Percentiles rank a stretch among this genome's conserved stretches.
Conservation (phyloP, 2,888 invertebrate species). For the Chorisops tibialis region DNA sequence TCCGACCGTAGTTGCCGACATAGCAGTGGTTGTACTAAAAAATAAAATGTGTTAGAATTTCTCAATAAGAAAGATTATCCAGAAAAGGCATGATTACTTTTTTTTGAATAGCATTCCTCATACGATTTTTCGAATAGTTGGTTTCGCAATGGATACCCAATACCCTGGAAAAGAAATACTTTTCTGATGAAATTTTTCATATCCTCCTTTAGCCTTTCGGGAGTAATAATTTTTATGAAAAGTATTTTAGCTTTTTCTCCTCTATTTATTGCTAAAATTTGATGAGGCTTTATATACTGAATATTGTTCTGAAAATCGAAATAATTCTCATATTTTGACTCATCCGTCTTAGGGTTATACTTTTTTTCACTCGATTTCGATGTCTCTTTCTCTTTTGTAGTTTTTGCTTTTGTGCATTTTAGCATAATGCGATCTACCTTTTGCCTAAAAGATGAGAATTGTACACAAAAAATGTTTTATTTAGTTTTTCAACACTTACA, state of each 20-base stretch:
- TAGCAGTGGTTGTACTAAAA: conserved; percentile 58
- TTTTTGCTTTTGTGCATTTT: conserved; percentile 57
- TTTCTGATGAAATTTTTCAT: conserved; percentile 57
- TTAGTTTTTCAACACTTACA: no score
- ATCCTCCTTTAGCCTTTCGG: conserved; percentile 61
- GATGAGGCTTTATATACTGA: conserved; percentile 73
- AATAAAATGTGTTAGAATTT: background rate
- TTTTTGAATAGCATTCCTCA: conserved; percentile 61
- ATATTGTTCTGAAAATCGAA: conserved; percentile 67
- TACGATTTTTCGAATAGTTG: conserved; percentile 56
- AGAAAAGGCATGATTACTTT: conserved; percentile 40
- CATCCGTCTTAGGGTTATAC: conserved; percentile 43
- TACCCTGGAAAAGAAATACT: conserved; percentile 51
- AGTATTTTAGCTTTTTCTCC: conserved; percentile 79
- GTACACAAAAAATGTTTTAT: no score
- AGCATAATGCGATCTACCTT: conserved; percentile 58
- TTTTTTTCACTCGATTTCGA: conserved; percentile 38
- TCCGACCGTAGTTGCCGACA: conserved; percentile 68
- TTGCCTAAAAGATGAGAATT: conserved; percentile 56
- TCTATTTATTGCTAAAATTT: conserved; percentile 83
- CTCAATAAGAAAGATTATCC: background rate
- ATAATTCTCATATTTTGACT: conserved; percentile 74
- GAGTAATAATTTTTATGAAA: conserved; percentile 71
- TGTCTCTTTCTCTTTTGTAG: conserved; percentile 39
- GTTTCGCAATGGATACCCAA: conserved; percentile 46